These are phyloP conservation scores for Chromoteleia sp. DNA, from an alignment of 2,888 invertebrate genomes.

Conservation along the genomic window DNA sequence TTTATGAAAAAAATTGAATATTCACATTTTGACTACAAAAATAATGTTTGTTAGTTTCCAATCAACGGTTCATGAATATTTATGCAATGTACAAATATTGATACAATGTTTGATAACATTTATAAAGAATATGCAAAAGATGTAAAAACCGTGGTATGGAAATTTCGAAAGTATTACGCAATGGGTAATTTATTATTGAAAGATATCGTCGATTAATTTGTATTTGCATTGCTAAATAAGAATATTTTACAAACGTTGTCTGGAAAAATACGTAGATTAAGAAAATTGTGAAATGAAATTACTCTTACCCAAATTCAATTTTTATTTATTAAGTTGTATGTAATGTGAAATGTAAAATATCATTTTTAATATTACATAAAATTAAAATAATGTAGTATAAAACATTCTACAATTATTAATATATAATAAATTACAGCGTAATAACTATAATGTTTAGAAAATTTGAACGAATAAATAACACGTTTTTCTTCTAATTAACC, in stretches of 20 bases:
- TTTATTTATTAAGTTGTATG: too few species aligned
- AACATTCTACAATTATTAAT: too few species aligned
- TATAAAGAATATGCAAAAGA: slow-evolving; percentile 11
- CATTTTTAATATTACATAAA: too few species aligned
- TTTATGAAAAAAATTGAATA: slow-evolving; percentile 33
- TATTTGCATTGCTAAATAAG: neutral
- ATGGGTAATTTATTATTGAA: slow-evolving; percentile 13
- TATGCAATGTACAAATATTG: slow-evolving; percentile 23
- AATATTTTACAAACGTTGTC: neutral
- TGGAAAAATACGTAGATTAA: neutral
- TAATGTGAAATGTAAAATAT: too few species aligned
- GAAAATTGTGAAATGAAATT: too few species aligned
- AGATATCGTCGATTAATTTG: neutral
- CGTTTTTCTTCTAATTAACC: slow-evolving; percentile 12
- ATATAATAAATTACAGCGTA: too few species aligned
- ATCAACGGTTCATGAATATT: slow-evolving; percentile 42
- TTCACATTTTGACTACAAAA: slow-evolving; percentile 17
- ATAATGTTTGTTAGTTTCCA: slow-evolving; percentile 34
- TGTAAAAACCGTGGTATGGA: slow-evolving; percentile 13
- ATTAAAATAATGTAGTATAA: too few species aligned
- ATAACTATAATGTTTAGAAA: slow-evolving; percentile 9
- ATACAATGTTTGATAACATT: slow-evolving; percentile 21
- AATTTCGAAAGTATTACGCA: slow-evolving; percentile 14
- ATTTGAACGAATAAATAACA: neutral
- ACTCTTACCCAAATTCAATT: too few species aligned